phyloP scores from a whole-genome alignment of 30 jellyfish, hydroid and myxozoan genomes.

The Sanderia malayensis region DNA sequence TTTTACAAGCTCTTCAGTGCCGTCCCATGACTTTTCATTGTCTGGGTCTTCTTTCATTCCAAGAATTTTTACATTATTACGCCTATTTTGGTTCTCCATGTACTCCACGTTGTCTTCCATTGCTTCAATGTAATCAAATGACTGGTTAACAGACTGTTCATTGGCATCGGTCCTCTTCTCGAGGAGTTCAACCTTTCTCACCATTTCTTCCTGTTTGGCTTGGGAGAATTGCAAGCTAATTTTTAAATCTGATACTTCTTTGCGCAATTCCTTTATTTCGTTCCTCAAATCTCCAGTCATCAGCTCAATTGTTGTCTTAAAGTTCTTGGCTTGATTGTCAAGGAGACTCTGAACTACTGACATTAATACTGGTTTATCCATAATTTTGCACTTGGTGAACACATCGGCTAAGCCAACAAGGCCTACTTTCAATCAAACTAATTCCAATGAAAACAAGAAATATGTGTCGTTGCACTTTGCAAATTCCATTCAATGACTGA shows the following conservation, averaged over 20 bases:
- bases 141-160: background rate
- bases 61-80: conserved; percentile 6
- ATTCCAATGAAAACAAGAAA: background rate
- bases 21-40: conserved; percentile 18
- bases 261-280: too few relatives aligned
- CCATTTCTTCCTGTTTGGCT: background rate
- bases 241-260: background rate
- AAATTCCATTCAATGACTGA: conserved; percentile 1
- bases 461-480: background rate
- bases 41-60: conserved; percentile 6
- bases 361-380: too few relatives aligned
- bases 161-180: background rate
- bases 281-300: too few relatives aligned
- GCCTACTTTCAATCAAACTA: background rate
- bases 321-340: too few relatives aligned
- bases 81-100: conserved; percentile 1
- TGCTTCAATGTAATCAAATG: background rate
- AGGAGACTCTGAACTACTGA: too few relatives aligned
- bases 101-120: conserved; percentile 8
- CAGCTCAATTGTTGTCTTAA: too few relatives aligned
- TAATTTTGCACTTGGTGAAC: too few relatives aligned
- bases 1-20: conserved; percentile 4
- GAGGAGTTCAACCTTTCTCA: background rate
- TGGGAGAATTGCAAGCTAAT: conserved; percentile 3
- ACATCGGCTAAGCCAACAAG: background rate